Percentiles rank a stretch among this genome's conserved stretches.
These are phyloP conservation scores for Sylvietta virens DNA, from an alignment of 2,113 vertebrate genomes.

Conservation along the genomic window DNA sequence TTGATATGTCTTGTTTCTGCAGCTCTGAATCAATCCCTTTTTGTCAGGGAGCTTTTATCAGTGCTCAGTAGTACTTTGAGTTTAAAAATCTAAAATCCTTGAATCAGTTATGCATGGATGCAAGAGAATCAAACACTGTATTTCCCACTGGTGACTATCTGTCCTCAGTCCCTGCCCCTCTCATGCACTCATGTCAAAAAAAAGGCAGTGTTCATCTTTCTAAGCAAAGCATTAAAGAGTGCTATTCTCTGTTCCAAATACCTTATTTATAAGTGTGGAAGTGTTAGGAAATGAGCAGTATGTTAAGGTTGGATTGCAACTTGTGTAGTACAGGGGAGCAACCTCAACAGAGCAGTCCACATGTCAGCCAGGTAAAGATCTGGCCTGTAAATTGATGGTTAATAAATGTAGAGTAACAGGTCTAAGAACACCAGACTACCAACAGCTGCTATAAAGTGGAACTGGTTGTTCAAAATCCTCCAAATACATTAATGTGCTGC, in stretches of 20 bases:
- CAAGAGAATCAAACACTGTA: background rate
- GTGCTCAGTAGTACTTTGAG: background rate
- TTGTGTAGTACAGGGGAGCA: background rate
- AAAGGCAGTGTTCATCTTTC: background rate
- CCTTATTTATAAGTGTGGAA: background rate
- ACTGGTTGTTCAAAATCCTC: background rate
- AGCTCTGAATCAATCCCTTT: background rate
- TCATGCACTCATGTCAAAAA: background rate
- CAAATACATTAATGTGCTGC: background rate
- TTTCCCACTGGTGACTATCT: background rate
- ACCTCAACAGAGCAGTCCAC: background rate
- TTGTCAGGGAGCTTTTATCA: background rate
- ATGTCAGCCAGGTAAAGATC: background rate
- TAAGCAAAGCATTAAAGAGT: background rate
- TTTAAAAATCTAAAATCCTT: background rate
- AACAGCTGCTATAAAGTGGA: background rate
- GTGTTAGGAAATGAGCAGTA: background rate
- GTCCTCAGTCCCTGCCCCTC: background rate
- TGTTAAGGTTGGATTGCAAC: background rate
- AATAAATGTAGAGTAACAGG: background rate
- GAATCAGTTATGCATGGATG: rapidly evolving
- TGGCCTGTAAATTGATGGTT: background rate
- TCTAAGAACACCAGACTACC: background rate
- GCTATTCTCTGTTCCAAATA: background rate
- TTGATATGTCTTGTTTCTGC: background rate